phyloP scores from a whole-genome alignment of 2,888 invertebrate genomes.

The Apotomis capreana region DNA sequence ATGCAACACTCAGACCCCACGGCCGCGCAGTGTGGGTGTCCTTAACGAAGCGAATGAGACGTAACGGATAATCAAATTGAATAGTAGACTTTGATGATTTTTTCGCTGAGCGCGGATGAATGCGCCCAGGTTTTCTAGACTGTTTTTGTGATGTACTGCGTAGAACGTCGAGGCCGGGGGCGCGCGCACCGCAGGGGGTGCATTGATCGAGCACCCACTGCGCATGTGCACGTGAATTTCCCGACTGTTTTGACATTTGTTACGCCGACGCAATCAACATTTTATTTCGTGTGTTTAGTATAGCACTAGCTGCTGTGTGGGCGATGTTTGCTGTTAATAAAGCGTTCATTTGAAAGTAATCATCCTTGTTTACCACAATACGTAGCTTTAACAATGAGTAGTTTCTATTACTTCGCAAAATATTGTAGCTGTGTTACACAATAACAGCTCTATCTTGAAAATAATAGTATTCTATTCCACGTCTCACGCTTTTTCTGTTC shows the following conservation, averaged over 20 bases:
- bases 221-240: constrained; percentile 72
- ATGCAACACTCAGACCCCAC: constrained; percentile 58
- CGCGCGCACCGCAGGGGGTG: constrained; percentile 76
- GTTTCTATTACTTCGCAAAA: constrained; percentile 30
- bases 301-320: constrained; percentile 7
- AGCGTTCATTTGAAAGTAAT: constrained; percentile 20
- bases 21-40: constrained; percentile 75
- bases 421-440: constrained; percentile 22
- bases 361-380: constrained; percentile 21
- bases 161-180: constrained; percentile 70
- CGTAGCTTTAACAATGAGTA: not conserved
- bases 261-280: constrained; percentile 45
- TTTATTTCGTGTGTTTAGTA: constrained; percentile 20
- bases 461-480: constrained; percentile 36
- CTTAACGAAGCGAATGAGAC: constrained; percentile 67
- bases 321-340: constrained; percentile 7
- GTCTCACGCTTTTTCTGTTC: constrained; percentile 52
- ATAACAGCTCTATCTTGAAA: constrained; percentile 14
- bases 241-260: constrained; percentile 72
- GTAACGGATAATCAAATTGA: constrained; percentile 60
- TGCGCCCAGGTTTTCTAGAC: constrained; percentile 59
- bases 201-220: constrained; percentile 77
- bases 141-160: constrained; percentile 78
- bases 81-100: constrained; percentile 45
- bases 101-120: constrained; percentile 63